A percentile compares a stretch with the other conserved stretches of the same genome.
Evolutionary conservation across 2,888 invertebrate genomes (phyloP).

Genomic region (Latrodectus hesperus): DNA sequence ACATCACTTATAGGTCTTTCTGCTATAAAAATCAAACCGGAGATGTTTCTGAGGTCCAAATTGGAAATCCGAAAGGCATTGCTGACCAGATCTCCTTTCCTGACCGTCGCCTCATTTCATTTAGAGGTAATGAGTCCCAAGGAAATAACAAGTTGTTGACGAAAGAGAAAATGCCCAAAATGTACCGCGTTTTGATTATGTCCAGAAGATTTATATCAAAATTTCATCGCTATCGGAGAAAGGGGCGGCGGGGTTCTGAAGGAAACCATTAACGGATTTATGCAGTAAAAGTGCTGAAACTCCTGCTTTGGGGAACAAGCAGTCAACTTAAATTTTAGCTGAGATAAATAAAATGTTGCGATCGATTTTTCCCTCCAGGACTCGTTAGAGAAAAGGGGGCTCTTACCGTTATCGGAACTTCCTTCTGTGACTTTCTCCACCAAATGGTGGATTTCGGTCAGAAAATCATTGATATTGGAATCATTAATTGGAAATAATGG

Average conservation of each 20-base stretch:
- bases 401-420: neutral
- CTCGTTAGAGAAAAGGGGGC: neutral
- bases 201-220: constrained; percentile 5
- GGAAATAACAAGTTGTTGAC: constrained; percentile 5
- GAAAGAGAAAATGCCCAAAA: neutral
- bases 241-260: neutral
- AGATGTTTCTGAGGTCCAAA: no score
- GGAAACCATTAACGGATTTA: constrained; percentile 34
- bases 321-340: constrained; percentile 40
- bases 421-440: neutral
- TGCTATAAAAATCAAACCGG: no score
- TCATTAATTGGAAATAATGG: no score
- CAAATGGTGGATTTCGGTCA: no score
- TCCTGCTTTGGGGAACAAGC: constrained; percentile 2
- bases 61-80: no score
- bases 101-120: neutral
- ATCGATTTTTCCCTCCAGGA: constrained; percentile 26
- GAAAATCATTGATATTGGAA: no score
- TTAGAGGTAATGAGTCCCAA: neutral
- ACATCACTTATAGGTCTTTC: no score
- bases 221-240: neutral
- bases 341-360: constrained; percentile 43
- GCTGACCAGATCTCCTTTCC: no score
- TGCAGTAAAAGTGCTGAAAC: constrained; percentile 3
- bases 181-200: constrained; percentile 1